Conservation (phyloP, 2,797 vertebrate species). For the Sylvia borin region DNA sequence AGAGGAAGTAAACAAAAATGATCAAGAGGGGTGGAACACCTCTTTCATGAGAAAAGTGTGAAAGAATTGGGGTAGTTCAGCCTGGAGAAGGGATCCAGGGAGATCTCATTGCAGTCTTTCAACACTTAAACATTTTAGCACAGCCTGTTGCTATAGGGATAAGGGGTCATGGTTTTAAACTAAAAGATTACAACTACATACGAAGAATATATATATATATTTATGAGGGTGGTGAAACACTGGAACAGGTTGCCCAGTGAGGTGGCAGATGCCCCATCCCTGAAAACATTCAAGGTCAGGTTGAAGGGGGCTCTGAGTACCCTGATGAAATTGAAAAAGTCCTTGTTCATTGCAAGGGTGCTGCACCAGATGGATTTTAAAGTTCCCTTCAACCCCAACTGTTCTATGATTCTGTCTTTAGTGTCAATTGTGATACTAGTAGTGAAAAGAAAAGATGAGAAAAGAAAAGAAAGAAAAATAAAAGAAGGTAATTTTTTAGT, state of each 20-base stretch:
- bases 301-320: not conserved
- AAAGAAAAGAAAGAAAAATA: not conserved
- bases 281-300: not conserved
- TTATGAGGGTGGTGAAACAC: not conserved
- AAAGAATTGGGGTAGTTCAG: not conserved
- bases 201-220: not conserved
- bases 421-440: not conserved
- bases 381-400: not conserved
- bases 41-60: not conserved
- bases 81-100: not conserved
- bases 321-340: not conserved
- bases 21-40: not conserved
- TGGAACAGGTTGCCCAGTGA: not conserved
- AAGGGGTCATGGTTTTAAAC: not conserved
- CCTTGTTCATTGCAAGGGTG: not conserved
- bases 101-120: not conserved
- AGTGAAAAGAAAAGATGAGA: not conserved
- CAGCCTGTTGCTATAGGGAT: not conserved
- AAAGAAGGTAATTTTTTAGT: not conserved
- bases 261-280: not conserved
- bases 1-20: not conserved
- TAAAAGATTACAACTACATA: not conserved
- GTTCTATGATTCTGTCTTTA: not conserved
- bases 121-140: not conserved
- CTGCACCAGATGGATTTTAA: not conserved